Conservation (phyloP, 2,888 invertebrate species). For the Colletes collaris region DNA sequence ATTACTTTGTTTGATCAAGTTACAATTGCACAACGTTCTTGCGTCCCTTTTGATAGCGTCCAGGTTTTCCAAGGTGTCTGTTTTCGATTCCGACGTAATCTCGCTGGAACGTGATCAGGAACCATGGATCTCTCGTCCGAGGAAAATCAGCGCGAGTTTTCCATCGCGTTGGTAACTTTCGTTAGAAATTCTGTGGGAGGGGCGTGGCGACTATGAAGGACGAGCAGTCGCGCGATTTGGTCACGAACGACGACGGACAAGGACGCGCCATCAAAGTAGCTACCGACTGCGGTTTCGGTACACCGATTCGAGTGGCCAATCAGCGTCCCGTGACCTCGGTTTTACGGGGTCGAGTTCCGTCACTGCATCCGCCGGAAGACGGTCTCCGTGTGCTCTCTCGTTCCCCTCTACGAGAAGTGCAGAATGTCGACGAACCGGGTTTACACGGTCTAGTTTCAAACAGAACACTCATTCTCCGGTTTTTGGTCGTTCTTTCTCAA, state of each 20-base stretch:
- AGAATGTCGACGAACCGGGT: constrained; percentile 16
- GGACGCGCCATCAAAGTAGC: constrained; percentile 8
- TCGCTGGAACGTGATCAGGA: too few relatives aligned
- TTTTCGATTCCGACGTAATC: too few relatives aligned
- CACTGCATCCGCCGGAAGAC: constrained; percentile 38
- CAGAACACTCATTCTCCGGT: too few relatives aligned
- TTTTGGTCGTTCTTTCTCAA: too few relatives aligned
- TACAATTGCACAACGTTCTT: too few relatives aligned
- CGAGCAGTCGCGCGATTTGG: background rate
- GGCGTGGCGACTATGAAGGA: background rate
- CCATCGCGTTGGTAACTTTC: background rate
- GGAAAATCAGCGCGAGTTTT: too few relatives aligned
- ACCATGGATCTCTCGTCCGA: too few relatives aligned
- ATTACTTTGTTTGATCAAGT: too few relatives aligned
- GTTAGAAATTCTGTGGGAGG: background rate
- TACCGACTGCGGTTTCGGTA: constrained; percentile 38
- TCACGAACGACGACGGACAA: background rate
- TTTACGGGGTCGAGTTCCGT: constrained; percentile 27
- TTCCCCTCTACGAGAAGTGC: constrained; percentile 4
- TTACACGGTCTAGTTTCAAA: too few relatives aligned
- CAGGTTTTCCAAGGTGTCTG: too few relatives aligned
- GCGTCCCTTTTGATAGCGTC: too few relatives aligned
- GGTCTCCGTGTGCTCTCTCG: background rate
- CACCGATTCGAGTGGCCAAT: constrained; percentile 33
- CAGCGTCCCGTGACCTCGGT: constrained; percentile 34